Percentiles rank a stretch among this genome's conserved stretches.
Conservation (phyloP, 2,797 vertebrate species). For the Crocidura indochinensis region DNA sequence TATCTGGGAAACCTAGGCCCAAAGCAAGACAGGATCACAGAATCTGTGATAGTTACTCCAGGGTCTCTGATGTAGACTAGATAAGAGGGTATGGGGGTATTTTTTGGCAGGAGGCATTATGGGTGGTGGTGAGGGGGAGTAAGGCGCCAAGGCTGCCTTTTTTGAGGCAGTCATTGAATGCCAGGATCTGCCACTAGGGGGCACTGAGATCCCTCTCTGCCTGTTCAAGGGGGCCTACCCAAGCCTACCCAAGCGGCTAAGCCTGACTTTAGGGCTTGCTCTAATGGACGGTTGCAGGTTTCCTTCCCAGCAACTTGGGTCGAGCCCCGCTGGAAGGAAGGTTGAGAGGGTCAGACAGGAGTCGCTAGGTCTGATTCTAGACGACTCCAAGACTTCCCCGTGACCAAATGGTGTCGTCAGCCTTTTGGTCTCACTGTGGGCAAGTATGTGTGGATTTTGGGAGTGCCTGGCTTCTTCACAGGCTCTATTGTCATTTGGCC, state of each 20-base stretch:
- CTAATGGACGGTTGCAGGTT: not conserved
- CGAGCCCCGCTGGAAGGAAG: not conserved
- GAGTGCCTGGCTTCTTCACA: too few species aligned
- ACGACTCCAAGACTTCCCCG: too few species aligned
- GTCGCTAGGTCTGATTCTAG: not conserved
- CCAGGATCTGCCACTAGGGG: slow-evolving; percentile 52
- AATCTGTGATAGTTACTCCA: not conserved
- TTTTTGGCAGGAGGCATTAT: not conserved
- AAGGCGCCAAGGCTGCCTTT: too few species aligned
- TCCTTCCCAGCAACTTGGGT: not conserved
- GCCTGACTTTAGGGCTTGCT: too few species aligned
- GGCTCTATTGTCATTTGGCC: too few species aligned
- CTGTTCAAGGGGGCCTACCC: accelerated
- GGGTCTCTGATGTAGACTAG: not conserved
- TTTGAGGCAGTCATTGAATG: too few species aligned
- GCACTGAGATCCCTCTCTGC: not conserved
- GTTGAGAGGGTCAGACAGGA: not conserved
- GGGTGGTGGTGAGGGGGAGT: too few species aligned
- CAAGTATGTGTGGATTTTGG: too few species aligned
- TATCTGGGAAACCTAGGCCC: not conserved
- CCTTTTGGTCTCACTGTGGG: too few species aligned
- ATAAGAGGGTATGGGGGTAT: accelerated
- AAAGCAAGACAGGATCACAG: not conserved
- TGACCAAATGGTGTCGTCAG: too few species aligned
- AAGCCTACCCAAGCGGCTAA: accelerated